Evolutionary conservation across 2,113 vertebrate genomes (phyloP).

Genomic region (Muntiacus muntjak): DNA sequence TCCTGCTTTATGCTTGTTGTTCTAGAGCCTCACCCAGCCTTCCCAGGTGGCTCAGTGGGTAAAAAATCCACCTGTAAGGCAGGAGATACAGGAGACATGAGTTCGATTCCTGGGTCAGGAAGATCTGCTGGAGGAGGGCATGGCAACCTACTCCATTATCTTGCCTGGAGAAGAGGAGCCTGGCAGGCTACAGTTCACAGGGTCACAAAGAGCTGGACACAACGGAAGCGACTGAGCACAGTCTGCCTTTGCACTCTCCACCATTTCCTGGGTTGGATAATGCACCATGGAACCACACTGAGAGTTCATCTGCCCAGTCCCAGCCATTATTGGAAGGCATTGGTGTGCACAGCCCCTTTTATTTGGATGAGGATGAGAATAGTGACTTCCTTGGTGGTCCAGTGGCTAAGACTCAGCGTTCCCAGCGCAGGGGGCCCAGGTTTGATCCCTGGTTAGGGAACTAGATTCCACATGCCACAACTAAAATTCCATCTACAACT

Average conservation of each 20-base stretch:
- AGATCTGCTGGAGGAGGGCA: not conserved
- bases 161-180: not conserved
- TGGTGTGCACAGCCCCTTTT: not conserved
- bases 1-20: not conserved
- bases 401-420: not conserved
- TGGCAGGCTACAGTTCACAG: not conserved
- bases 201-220: not conserved
- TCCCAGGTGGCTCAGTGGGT: not conserved
- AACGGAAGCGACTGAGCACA: not conserved
- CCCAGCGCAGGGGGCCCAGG: not conserved
- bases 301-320: not conserved
- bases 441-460: not conserved
- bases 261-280: not conserved
- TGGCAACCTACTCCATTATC: not conserved
- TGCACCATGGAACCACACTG: not conserved
- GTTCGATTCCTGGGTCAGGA: not conserved
- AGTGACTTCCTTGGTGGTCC: not conserved
- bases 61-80: not conserved
- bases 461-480: not conserved
- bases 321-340: not conserved
- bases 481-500: not conserved
- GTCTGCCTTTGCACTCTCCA: not conserved
- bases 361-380: not conserved
- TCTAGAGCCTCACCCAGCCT: not conserved
- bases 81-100: not conserved